Percentiles rank a stretch among this genome's conserved stretches.
These are phyloP conservation scores for Pomatorhinus ruficollis DNA, from an alignment of 2,113 vertebrate species.

Conservation along the genomic window DNA sequence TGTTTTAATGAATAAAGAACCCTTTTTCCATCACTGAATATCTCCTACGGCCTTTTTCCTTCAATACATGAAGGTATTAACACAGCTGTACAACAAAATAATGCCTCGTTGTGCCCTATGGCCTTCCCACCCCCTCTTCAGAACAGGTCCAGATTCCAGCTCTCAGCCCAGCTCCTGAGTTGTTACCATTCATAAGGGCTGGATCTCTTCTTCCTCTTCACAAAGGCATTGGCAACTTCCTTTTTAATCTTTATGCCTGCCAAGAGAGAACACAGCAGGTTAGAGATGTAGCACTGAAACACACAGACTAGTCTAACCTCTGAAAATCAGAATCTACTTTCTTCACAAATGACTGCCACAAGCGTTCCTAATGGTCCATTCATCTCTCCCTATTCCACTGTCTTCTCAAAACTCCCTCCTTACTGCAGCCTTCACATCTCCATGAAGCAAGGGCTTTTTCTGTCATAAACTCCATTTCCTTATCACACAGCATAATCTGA, in stretches of 20 bases:
- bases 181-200: conserved; percentile 61
- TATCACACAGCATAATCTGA: neutral
- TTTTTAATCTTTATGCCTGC: conserved; percentile 54
- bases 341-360: neutral
- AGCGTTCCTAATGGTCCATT: fast-evolving
- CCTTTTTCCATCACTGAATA: neutral
- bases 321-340: neutral
- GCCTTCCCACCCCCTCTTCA: neutral
- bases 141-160: neutral
- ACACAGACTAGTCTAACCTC: neutral
- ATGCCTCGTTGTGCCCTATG: neutral
- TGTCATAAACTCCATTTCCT: neutral
- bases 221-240: conserved; percentile 59
- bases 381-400: neutral
- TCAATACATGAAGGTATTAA: neutral
- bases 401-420: neutral
- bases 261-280: neutral
- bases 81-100: neutral
- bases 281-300: neutral
- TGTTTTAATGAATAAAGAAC: neutral
- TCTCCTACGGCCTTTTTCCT: neutral
- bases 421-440: neutral
- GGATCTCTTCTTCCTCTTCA: conserved; percentile 64
- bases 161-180: neutral
- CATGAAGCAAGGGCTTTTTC: neutral